These are phyloP conservation scores for Microctenopoma stevenorrisi DNA, from an alignment of 2,797 vertebrate genomes.

Conservation along the genomic window DNA sequence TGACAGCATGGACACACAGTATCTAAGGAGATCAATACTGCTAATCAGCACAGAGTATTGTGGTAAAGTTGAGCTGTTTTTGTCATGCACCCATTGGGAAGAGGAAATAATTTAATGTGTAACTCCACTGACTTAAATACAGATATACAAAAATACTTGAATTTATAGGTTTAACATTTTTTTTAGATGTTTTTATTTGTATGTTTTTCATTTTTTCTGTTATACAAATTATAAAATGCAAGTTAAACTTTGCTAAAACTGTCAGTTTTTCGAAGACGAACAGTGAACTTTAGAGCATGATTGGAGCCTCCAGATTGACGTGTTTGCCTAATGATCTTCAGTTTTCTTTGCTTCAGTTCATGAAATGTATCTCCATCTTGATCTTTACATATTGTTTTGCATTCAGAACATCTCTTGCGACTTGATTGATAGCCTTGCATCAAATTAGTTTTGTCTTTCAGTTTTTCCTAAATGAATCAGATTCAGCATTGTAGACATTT, in stretches of 20 bases:
- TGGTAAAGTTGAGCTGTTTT: background rate
- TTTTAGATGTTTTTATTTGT: slow-evolving; percentile 8
- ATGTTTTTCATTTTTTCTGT: slow-evolving; percentile 17
- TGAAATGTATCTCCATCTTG: slow-evolving; percentile 29
- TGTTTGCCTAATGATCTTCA: slow-evolving; percentile 41
- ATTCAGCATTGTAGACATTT: slow-evolving; percentile 7
- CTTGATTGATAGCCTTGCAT: too few relatives aligned
- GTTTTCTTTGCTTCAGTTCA: slow-evolving; percentile 10
- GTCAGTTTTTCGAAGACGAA: slow-evolving; percentile 9
- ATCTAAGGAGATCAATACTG: slow-evolving; percentile 8
- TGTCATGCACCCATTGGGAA: background rate
- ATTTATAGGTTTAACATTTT: slow-evolving; percentile 9
- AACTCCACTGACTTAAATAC: slow-evolving; percentile 12
- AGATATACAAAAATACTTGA: background rate
- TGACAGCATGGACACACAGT: slow-evolving; percentile 11
- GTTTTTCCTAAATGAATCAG: background rate
- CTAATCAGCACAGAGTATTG: slow-evolving; percentile 15
- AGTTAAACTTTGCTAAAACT: slow-evolving; percentile 35
- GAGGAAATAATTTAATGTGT: slow-evolving; percentile 11
- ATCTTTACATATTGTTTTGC: slow-evolving; percentile 26
- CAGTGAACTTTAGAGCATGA: slow-evolving; percentile 20
- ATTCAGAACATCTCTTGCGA: slow-evolving; percentile 21
- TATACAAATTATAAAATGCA: slow-evolving; percentile 39
- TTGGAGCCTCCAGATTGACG: slow-evolving; percentile 21
- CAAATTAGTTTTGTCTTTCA: slow-evolving; percentile 2